Conservation (phyloP, 2,797 vertebrate genomes). For the Danio albolineatus region DNA sequence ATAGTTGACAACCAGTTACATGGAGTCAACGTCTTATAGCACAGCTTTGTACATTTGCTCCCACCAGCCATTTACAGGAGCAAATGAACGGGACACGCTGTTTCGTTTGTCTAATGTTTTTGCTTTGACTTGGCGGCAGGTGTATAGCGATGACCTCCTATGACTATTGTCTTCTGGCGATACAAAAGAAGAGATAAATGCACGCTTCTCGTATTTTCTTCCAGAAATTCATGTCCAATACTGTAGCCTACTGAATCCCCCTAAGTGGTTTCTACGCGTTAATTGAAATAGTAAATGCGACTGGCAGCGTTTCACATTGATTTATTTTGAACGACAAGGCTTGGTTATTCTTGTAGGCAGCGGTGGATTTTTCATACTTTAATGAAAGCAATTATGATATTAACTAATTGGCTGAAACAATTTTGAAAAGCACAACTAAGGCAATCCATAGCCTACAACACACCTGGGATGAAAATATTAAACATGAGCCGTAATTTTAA, state of each 20-base stretch:
- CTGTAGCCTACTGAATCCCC: not conserved
- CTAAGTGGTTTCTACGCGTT: not conserved
- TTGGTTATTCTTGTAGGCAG: constrained; percentile 4
- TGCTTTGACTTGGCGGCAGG: not conserved
- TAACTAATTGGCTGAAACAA: constrained; percentile 11
- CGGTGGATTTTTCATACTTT: constrained; percentile 6
- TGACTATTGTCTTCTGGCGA: not conserved
- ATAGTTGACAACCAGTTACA: not conserved
- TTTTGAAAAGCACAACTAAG: not conserved
- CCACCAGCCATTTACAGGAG: not conserved
- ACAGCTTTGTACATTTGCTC: not conserved
- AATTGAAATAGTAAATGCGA: constrained; percentile 19
- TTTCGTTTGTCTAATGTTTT: not conserved
- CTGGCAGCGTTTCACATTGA: not conserved
- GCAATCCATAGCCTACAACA: constrained; percentile 2
- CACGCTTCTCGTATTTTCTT: not conserved
- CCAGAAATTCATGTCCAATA: not conserved
- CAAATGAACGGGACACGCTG: not conserved
- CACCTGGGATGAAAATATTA: not conserved
- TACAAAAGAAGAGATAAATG: not conserved
- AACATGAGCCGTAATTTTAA: not conserved
- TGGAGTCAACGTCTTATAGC: not conserved
- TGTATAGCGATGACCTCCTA: not conserved
- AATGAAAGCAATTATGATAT: constrained; percentile 18
- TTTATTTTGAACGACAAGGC: constrained; percentile 17